Base-by-base conservation (phyloP, 2,113 vertebrate genomes). In the Philantomba maxwellii region DNA sequence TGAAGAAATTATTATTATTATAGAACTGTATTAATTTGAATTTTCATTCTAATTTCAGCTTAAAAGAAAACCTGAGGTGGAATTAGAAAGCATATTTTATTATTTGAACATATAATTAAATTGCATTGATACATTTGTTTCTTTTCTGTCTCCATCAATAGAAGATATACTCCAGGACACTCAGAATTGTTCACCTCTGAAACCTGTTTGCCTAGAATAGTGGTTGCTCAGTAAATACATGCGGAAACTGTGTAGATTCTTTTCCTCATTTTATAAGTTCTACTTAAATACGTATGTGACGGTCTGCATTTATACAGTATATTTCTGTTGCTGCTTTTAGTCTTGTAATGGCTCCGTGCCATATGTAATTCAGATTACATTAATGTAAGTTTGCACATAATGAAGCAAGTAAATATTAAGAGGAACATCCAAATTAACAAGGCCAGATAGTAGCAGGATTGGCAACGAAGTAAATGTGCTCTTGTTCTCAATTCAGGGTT, bases 341-440 rank as follows among this genome's bases (percentile, higher is more conserved):
- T 58, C 6, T 28, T 87, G 9, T 62, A 47, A 51, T 60, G 39
- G 3, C 36, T 88, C 36, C 75, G 19, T 57, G 36, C 33, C 28
- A 19, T 51, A 70, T 14, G 7, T 64, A 94, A 94, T 70, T 98
- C 45, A 87, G 23, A 83, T 86, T 58, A 82, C 89, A 91, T 78
- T 96, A 87, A 93, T 83, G 25, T 57, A 95, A 92, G 85, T 97
- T 92, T 90, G 51, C 5, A 91, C 23, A 77, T 60, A 88, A 90
- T 19, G 16, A 87, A 87, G n/a, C 53, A 86, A 49, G 91, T 87
- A 77, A 90, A 43, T 96, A 81, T 55, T 62, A 86, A 87, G 7
- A 80, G 78, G 57, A 70, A 23, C 43, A 36, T n/a, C 16, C 75
- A 80, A 90, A 96, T 91, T 93, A 95, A 36, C 14, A 62, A 43